phyloP scores from a whole-genome alignment of 2,113 vertebrate species.

The Tachuris rubrigastra region DNA sequence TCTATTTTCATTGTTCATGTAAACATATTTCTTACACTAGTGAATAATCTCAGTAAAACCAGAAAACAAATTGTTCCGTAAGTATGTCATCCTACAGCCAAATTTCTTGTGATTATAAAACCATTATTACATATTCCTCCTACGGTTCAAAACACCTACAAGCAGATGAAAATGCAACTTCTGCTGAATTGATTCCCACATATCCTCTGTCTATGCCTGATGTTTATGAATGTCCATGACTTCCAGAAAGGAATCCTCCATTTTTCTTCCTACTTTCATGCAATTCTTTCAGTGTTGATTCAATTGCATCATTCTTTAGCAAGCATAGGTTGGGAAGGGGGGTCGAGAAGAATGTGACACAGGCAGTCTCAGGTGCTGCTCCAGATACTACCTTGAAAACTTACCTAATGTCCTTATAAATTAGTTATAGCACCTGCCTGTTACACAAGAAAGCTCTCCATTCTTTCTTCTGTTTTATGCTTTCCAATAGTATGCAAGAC shows the following conservation, averaged over 20 bases:
- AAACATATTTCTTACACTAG: background rate
- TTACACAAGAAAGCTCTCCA: background rate
- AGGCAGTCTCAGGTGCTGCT: background rate
- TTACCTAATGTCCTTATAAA: background rate
- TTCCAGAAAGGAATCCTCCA: background rate
- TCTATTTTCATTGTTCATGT: background rate
- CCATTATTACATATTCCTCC: constrained; percentile 51
- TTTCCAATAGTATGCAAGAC: background rate
- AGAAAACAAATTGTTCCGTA: background rate
- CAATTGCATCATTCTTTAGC: fast-evolving
- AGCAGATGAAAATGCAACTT: constrained; percentile 21
- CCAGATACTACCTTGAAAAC: background rate
- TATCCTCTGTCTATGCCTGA: background rate
- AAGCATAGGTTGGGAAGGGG: background rate
- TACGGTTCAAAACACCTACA: constrained; percentile 17
- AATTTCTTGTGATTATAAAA: constrained; percentile 30
- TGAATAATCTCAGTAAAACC: constrained; percentile 7
- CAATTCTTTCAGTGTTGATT: background rate
- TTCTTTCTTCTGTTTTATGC: background rate
- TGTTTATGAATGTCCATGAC: background rate
- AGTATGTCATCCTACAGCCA: background rate
- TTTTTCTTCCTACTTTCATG: background rate
- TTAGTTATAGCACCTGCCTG: background rate
- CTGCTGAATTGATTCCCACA: constrained; percentile 3
- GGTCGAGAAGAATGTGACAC: background rate